Percentiles rank a stretch among this genome's conserved stretches.
phyloP scores from a whole-genome alignment of 2,888 invertebrate genomes.

The Lochmaea capreae region DNA sequence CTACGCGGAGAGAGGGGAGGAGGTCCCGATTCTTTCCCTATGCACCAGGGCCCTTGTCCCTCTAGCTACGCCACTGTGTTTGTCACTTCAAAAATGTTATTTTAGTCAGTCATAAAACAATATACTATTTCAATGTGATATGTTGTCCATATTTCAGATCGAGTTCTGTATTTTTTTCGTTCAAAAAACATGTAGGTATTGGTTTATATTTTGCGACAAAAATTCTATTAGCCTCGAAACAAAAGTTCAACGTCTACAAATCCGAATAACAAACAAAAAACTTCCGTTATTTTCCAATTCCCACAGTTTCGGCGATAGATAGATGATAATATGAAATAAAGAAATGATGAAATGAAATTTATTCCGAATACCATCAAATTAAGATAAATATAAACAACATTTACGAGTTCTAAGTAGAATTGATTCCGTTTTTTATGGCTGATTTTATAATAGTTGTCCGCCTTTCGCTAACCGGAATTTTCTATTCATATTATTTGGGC shows the following conservation, averaged over 20 bases:
- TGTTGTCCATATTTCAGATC: no score
- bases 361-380: constrained; percentile 26
- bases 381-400: constrained; percentile 22
- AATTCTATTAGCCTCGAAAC: no score
- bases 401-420: constrained; percentile 27
- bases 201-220: no score
- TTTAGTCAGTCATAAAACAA: no score
- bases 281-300: constrained; percentile 32
- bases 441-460: constrained; percentile 17
- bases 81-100: no score
- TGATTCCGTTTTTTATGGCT: constrained; percentile 30
- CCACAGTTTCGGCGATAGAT: constrained; percentile 27
- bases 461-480: constrained; percentile 26
- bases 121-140: no score
- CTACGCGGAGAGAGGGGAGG: no score
- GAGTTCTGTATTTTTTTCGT: no score
- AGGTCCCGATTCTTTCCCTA: no score
- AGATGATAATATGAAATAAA: neutral
- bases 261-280: constrained; percentile 8
- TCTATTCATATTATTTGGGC: neutral
- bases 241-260: neutral
- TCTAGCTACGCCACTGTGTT: no score
- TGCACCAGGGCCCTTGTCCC: no score
- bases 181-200: no score
- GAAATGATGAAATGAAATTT: constrained; percentile 27